phyloP scores from a whole-genome alignment of 2,888 invertebrate species.

The Unio pictorum region DNA sequence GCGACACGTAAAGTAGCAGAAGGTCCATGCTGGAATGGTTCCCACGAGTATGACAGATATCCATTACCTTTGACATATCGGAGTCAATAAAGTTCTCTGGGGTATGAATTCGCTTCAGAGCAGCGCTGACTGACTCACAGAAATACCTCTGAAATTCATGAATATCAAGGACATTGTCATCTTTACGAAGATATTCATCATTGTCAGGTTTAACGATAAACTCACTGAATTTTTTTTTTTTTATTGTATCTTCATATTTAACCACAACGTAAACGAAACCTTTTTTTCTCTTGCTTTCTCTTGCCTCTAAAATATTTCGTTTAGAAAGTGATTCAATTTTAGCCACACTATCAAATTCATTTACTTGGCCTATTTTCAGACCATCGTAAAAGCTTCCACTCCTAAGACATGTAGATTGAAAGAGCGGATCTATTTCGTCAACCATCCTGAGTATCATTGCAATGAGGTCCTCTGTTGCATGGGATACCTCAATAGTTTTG shows the following conservation, averaged over 20 bases:
- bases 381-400: constrained; percentile 26
- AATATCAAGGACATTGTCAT: constrained; percentile 12
- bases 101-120: constrained; percentile 9
- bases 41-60: constrained; percentile 1
- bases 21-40: constrained; percentile 12
- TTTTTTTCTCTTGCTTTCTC: constrained; percentile 6
- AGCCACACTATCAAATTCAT: constrained; percentile 23
- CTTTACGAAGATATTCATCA: constrained; percentile 6
- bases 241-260: constrained; percentile 2
- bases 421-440: constrained; percentile 17
- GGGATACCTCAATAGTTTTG: constrained; percentile 9
- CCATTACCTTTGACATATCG: neutral
- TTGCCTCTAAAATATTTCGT: constrained; percentile 9
- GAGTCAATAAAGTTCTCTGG: constrained; percentile 10
- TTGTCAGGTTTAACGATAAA: constrained; percentile 13
- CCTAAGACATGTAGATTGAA: constrained; percentile 9
- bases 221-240: neutral
- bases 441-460: constrained; percentile 3
- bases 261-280: constrained; percentile 22
- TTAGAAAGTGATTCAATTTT: constrained; percentile 15
- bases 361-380: constrained; percentile 14
- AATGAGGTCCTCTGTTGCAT: constrained; percentile 14
- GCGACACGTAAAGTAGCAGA: constrained; percentile 13
- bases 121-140: constrained; percentile 9
- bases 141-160: constrained; percentile 15